These are phyloP conservation scores for Crenuchus spilurus DNA, from an alignment of 2,797 vertebrate genomes.

Conservation along the genomic window DNA sequence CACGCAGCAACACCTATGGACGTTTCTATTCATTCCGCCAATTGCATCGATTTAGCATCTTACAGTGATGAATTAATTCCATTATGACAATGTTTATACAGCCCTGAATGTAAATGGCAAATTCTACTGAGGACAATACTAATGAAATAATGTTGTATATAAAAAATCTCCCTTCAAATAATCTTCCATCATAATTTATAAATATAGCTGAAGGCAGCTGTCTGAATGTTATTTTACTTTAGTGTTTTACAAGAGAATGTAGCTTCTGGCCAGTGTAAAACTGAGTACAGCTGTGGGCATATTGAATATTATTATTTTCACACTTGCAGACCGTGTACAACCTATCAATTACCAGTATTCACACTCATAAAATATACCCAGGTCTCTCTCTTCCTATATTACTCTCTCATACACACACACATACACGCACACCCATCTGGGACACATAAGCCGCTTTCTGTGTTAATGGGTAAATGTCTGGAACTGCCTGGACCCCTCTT, in stretches of 20 bases:
- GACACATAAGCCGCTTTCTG: too few species aligned
- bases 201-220: too few species aligned
- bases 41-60: not conserved
- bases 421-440: too few species aligned
- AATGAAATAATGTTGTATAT: not conserved
- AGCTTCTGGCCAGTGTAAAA: not conserved
- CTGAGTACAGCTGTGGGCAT: not conserved
- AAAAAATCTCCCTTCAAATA: too few species aligned
- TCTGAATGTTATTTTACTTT: too few species aligned
- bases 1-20: not conserved
- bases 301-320: slow-evolving; percentile 13
- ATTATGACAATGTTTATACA: not conserved
- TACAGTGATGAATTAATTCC: not conserved
- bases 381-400: too few species aligned
- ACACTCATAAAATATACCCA: too few species aligned
- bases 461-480: too few species aligned
- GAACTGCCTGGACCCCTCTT: too few species aligned
- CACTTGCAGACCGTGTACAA: not conserved
- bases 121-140: not conserved
- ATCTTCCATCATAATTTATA: too few species aligned
- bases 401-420: too few species aligned
- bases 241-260: not conserved
- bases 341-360: too few species aligned
- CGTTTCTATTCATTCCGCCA: slow-evolving; percentile 4
- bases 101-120: not conserved